Evolutionary conservation across 1,140 invertebrate species (phyloP), one percentile per base, ranked within the genome.

Genomic region (Drosophila insularis): DNA sequence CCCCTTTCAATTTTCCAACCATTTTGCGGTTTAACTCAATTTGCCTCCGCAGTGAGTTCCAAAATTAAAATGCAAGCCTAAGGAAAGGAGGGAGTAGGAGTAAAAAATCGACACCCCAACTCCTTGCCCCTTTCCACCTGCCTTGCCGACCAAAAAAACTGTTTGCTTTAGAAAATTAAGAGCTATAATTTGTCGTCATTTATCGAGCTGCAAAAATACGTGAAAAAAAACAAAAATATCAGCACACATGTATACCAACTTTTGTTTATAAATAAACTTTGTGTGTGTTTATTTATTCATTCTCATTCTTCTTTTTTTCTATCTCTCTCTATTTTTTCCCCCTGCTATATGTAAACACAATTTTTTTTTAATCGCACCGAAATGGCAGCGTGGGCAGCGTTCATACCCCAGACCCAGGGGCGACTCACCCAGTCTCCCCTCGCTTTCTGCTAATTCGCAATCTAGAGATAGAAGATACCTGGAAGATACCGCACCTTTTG

Each of bases 141-240:
- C 32, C 32, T 35, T 11, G 8, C 10, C 27, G 27, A 11, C 32
- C 7, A 35, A 35, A 35, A 70, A 76, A 37, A 23, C n/a, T 46
- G 63, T 79, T 74, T 46, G 11, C 77, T 66, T 65, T 66, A 65
- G 56, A 58, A 70, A 79, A 70, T 74, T 79, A 79, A 76, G 63
- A 64, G 61, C 77, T 77, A 62, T 77, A 77, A 80, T 73, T 84
- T 84, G 81, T 84, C 73, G 77, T 85, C 81, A 77, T 85, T 80
- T 85, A 66, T 39, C 69, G 37, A 61, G 64, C 70, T 21, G 7
- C 43, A 10, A 50, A 50, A 50, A 46, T 46, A 17, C 7, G 27
- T n/a, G n/a, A n/a, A n/a, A n/a, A n/a, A n/a, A n/a, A 27, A 27
- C 4, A 46, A 46, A 17, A 43, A 2, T 46, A 46, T 46, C 17